phyloP scores from a whole-genome alignment of 35 echinoderm and acorn worm species.

The Ophioderma brevispina region DNA sequence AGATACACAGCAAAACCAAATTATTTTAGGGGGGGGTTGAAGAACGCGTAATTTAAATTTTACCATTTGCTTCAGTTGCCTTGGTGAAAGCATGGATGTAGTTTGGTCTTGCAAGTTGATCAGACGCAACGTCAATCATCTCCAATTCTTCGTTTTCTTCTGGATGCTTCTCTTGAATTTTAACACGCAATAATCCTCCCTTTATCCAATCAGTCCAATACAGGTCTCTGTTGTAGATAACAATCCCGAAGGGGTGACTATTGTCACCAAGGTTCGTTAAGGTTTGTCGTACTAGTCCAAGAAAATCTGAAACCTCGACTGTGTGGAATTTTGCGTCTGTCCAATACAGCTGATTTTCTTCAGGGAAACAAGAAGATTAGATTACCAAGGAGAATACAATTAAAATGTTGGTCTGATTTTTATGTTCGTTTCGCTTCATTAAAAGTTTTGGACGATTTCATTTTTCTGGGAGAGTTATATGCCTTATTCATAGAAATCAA shows the following conservation, averaged over 20 bases:
- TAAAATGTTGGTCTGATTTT: too few relatives aligned
- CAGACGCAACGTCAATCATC: background rate
- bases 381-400: too few relatives aligned
- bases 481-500: too few relatives aligned
- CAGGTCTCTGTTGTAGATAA: constrained; percentile 5
- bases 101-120: constrained; percentile 26
- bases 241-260: constrained; percentile 40
- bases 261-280: background rate
- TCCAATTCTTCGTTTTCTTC: constrained; percentile 11
- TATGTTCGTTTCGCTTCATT: too few relatives aligned
- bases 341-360: constrained; percentile 66
- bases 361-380: background rate
- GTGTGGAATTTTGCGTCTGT: constrained; percentile 34
- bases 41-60: background rate
- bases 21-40: too few relatives aligned
- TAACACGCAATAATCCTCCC: background rate
- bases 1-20: too few relatives aligned
- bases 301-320: constrained; percentile 49
- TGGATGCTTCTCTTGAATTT: background rate
- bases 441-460: too few relatives aligned
- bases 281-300: background rate
- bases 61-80: background rate
- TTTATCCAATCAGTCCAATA: constrained; percentile 59
- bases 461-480: too few relatives aligned
- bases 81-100: background rate